phyloP scores from a whole-genome alignment of 2,888 invertebrate species.

The Ptychoptera albimana region DNA sequence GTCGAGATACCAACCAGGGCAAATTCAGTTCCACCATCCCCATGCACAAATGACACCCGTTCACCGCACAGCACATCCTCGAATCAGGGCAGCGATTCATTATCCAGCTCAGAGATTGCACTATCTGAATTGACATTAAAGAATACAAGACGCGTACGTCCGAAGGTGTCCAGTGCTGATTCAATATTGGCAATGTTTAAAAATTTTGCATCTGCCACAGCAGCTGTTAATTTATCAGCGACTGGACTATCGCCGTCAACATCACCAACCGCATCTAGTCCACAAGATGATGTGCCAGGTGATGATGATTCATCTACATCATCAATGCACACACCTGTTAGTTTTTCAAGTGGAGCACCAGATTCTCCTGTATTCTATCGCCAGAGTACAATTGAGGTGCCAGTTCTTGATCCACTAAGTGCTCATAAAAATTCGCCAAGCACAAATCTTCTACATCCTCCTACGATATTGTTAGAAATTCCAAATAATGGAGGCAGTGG shows the following conservation, averaged over 20 bases:
- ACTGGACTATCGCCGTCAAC: constrained; percentile 49
- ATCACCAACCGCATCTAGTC: constrained; percentile 57
- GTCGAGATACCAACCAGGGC: constrained; percentile 24
- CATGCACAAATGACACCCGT: constrained; percentile 41
- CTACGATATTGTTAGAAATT: constrained; percentile 61
- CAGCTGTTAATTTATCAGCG: constrained; percentile 41
- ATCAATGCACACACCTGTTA: constrained; percentile 43
- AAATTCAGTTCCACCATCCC: constrained; percentile 44
- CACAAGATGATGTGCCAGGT: constrained; percentile 52
- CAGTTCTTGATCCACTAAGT: constrained; percentile 50
- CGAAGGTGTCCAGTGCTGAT: constrained; percentile 62
- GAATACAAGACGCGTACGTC: constrained; percentile 27
- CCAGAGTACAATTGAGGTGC: constrained; percentile 37
- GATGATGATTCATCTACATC: constrained; percentile 58
- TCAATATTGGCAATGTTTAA: constrained; percentile 65
- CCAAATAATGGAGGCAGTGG: constrained; percentile 36
- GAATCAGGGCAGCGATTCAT: constrained; percentile 61
- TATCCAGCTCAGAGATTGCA: constrained; percentile 55
- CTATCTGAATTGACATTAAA: constrained; percentile 42
- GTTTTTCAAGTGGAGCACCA: constrained; percentile 37
- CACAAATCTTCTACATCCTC: constrained; percentile 50
- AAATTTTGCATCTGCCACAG: constrained; percentile 50
- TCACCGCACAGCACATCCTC: constrained; percentile 53
- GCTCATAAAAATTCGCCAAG: constrained; percentile 41
- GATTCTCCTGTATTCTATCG: constrained; percentile 44